A percentile compares a stretch with the other conserved stretches of the same genome.
Evolutionary conservation across 2,113 vertebrate genomes (phyloP).

Genomic region (Phodopus roborovskii): DNA sequence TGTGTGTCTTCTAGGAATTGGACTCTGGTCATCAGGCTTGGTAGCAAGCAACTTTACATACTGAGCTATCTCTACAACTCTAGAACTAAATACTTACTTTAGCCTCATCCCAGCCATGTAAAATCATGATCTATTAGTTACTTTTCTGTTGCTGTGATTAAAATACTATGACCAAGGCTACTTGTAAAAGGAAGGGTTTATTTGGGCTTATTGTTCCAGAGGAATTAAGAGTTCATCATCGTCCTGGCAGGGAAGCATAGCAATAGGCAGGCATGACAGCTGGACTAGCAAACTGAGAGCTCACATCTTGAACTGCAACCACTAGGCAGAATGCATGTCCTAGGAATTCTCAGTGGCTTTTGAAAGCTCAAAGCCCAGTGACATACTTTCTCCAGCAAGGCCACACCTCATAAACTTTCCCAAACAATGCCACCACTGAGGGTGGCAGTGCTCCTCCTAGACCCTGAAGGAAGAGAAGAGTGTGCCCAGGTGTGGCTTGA

Average conservation of each 20-base stretch:
- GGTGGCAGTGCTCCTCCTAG: neutral
- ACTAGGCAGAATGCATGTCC: neutral
- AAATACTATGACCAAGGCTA: neutral
- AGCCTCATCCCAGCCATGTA: neutral
- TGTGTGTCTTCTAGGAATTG: neutral
- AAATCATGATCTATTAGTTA: neutral
- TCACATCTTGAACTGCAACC: neutral
- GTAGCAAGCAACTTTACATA: neutral
- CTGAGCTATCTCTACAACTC: neutral
- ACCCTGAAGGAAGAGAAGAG: neutral
- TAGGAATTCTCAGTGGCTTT: neutral
- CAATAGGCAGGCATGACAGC: neutral
- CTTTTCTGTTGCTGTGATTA: neutral
- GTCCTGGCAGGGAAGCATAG: neutral
- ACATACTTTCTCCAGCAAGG: neutral
- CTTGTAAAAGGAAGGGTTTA: neutral
- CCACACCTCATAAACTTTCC: neutral
- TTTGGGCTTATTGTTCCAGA: neutral
- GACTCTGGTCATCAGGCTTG: neutral
- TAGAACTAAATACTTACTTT: constrained; percentile 34
- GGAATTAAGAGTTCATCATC: neutral
- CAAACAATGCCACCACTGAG: neutral
- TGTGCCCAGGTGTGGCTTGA: neutral
- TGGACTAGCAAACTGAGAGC: neutral
- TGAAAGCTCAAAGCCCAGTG: neutral